phyloP scores from a whole-genome alignment of 2,113 vertebrate species.

The Amazona guildingii region DNA sequence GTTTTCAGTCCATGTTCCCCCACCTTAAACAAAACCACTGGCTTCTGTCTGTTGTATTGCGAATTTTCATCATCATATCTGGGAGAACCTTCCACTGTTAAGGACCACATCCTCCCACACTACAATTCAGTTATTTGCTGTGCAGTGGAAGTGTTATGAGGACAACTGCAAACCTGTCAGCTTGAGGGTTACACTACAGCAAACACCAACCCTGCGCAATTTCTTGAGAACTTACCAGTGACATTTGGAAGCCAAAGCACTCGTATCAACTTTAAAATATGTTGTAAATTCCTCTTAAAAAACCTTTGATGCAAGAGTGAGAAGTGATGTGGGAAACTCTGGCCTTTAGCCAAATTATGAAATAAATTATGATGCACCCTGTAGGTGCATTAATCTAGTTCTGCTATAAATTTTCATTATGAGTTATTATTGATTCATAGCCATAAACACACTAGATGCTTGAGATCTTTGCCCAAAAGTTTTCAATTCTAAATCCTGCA shows the following conservation, averaged over 20 bases:
- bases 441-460: background rate
- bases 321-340: background rate
- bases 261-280: background rate
- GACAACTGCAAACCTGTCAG: background rate
- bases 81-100: background rate
- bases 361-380: slow-evolving; percentile 4
- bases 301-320: background rate
- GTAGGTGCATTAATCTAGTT: background rate
- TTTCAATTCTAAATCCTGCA: background rate
- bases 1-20: background rate
- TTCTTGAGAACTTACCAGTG: background rate
- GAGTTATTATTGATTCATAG: slow-evolving; percentile 12
- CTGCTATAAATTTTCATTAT: background rate
- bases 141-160: background rate
- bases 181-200: background rate
- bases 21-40: background rate
- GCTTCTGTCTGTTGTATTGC: background rate
- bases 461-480: background rate
- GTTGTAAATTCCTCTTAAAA: background rate
- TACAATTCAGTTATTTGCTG: background rate
- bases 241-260: slow-evolving; percentile 1
- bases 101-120: background rate
- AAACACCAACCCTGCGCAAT: background rate
- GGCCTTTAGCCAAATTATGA: background rate
- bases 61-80: rapidly evolving